These are phyloP conservation scores for Perccottus glenii DNA, from an alignment of 2,113 vertebrate genomes.

Conservation along the genomic window DNA sequence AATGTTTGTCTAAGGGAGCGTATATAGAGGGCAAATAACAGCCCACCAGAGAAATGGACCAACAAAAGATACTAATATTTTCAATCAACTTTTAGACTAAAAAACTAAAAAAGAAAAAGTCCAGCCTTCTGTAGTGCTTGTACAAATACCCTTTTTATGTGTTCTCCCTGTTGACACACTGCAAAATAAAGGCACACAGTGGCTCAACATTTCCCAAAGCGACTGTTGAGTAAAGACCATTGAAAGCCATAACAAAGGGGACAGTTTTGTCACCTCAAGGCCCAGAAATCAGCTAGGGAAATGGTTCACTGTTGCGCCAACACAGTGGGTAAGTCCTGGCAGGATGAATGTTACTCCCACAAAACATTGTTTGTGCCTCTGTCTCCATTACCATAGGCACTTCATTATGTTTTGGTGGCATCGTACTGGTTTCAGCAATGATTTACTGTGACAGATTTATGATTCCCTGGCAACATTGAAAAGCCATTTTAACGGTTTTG, in stretches of 20 bases:
- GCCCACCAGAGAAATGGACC: conserved; percentile 16
- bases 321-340: background rate
- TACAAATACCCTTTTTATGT: conserved; percentile 26
- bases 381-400: conserved; percentile 57
- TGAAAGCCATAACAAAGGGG: conserved; percentile 44
- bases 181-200: conserved; percentile 24
- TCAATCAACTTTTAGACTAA: background rate
- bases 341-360: conserved; percentile 31
- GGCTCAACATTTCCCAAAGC: conserved; percentile 34
- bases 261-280: conserved; percentile 48
- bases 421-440: conserved; percentile 43
- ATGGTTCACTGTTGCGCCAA: conserved; percentile 31
- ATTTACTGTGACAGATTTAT: conserved; percentile 49
- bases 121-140: conserved; percentile 7
- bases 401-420: conserved; percentile 52
- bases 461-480: conserved; percentile 44
- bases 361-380: conserved; percentile 51
- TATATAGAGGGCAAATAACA: background rate
- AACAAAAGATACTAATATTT: conserved; percentile 22
- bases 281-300: conserved; percentile 19
- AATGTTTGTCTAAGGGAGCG: conserved; percentile 9
- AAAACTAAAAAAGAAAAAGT: conserved; percentile 23
- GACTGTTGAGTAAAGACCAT: conserved; percentile 40
- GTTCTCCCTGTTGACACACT: conserved; percentile 24
- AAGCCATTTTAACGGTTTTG: conserved; percentile 38